Conservation (phyloP, 2,113 vertebrate genomes). For the Anseranas semipalmata region DNA sequence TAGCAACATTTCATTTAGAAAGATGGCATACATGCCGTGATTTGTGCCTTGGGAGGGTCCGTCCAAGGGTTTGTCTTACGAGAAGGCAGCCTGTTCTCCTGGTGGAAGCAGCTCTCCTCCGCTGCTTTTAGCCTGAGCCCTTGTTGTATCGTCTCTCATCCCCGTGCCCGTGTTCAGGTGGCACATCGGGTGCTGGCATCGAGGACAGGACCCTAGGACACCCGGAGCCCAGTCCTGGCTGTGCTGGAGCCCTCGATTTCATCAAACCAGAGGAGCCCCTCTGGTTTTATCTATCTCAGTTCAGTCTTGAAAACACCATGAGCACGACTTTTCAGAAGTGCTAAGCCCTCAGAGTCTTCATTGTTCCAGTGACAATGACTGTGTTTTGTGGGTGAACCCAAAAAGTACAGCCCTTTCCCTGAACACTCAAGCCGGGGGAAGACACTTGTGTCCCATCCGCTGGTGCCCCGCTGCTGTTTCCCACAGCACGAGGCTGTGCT, state of each 20-base stretch:
- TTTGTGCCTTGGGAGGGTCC: not conserved
- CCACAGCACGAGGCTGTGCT: not conserved
- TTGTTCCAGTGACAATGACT: not conserved
- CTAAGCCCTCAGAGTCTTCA: not conserved
- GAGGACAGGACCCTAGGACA: not conserved
- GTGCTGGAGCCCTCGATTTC: not conserved
- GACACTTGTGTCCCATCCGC: not conserved
- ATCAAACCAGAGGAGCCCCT: not conserved
- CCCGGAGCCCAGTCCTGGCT: not conserved
- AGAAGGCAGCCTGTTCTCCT: not conserved
- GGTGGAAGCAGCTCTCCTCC: too few relatives aligned
- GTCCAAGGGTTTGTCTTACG: not conserved
- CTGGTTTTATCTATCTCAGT: not conserved
- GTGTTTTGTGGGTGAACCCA: not conserved
- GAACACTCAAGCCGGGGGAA: not conserved
- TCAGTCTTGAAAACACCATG: not conserved
- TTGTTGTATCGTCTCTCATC: too few relatives aligned
- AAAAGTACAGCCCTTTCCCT: not conserved
- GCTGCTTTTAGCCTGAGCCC: too few relatives aligned
- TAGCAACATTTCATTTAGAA: conserved; percentile 33
- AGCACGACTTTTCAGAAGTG: not conserved
- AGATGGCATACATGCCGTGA: not conserved
- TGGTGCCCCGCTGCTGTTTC: not conserved
- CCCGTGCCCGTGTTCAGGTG: not conserved
- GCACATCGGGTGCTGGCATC: accelerated